phyloP scores from a whole-genome alignment of 2,797 vertebrate species.

The Picus viridis region DNA sequence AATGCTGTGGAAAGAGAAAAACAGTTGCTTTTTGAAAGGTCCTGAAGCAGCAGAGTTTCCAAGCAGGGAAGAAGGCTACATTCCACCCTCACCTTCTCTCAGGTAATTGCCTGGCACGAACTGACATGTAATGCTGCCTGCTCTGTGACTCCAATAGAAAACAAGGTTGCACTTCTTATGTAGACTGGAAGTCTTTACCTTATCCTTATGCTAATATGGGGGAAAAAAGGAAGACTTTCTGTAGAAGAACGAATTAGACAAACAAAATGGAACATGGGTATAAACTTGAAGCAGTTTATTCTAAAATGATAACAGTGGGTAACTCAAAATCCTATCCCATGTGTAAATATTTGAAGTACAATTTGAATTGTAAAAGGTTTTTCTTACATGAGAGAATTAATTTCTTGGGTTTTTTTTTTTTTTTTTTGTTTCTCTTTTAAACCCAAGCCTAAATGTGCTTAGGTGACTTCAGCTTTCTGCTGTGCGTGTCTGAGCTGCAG shows the following conservation, averaged over 20 bases:
- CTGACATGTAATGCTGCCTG: not conserved
- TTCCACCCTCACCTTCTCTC: not conserved
- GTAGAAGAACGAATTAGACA: not conserved
- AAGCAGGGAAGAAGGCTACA: not conserved
- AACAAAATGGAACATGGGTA: not conserved
- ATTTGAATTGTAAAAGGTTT: conserved; percentile 19
- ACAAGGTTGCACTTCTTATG: not conserved
- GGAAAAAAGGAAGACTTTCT: not conserved
- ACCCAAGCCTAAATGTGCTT: not conserved
- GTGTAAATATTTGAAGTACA: conserved; percentile 63
- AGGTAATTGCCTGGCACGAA: not conserved
- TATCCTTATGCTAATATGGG: not conserved
- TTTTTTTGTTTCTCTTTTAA: conserved; percentile 22
- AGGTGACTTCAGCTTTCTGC: conserved; percentile 45
- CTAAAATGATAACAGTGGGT: not conserved
- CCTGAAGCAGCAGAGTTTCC: not conserved
- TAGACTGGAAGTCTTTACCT: not conserved
- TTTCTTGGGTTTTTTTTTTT: conserved; percentile 31
- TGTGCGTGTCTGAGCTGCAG: not conserved
- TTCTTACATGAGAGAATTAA: conserved; percentile 42
- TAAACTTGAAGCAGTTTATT: not conserved
- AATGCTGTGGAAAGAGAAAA: not conserved
- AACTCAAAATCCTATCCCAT: not conserved
- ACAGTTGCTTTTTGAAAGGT: not conserved
- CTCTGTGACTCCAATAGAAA: not conserved